Evolutionary conservation across 2,113 vertebrate genomes (phyloP), one percentile per base, ranked within the genome.

Genomic region (Capreolus pygargus): DNA sequence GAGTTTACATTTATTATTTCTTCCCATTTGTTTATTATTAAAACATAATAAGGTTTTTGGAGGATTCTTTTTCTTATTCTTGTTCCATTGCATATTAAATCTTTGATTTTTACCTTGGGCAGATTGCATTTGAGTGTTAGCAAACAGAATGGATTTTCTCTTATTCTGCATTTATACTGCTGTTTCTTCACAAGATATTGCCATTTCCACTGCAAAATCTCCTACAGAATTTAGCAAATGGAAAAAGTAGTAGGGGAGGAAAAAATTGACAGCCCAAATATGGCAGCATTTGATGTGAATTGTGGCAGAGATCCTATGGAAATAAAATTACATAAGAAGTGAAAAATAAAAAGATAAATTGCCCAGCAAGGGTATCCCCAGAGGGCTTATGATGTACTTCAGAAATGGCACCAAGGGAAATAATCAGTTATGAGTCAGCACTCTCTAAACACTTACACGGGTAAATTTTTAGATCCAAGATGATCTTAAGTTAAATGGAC

Each of bases 71-170:
- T 91, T 86, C 91, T 90, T 76, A 50, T n/a, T 79, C 83, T 83
- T 7, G 45, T 60, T 64, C 87, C 91, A 10, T 64, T 97, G 39
- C 89, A 94, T 95, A 97, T 98, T 97, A 97, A 98, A 94, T 57
- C 96, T 97, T 81, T 39, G 96, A 16, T 47, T 94, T 61, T n/a
- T 61, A 1, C 47, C 12, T 54, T 86, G 33, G 97, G 96, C 95
- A 87, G 19, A 50, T 50, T 96, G 89, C 61, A 89, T 98, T 98
- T 97, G 94, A 95, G 89, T 97, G 14, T 94, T 97, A 96, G 88
- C 86, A 97, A 97, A 45, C 92, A 67, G 8, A 83, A 89, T 89
- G 58, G n/a, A 92, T 98, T 98, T 91, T 81, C 98, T 97, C 89
- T 82, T 33, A 8, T 36, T 95, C 43, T 95, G 52, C 96, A 91